Percentiles rank a stretch among this genome's conserved stretches.
These are phyloP conservation scores for Hystrix cristata DNA, from an alignment of 2,113 vertebrate species.

Conservation along the genomic window DNA sequence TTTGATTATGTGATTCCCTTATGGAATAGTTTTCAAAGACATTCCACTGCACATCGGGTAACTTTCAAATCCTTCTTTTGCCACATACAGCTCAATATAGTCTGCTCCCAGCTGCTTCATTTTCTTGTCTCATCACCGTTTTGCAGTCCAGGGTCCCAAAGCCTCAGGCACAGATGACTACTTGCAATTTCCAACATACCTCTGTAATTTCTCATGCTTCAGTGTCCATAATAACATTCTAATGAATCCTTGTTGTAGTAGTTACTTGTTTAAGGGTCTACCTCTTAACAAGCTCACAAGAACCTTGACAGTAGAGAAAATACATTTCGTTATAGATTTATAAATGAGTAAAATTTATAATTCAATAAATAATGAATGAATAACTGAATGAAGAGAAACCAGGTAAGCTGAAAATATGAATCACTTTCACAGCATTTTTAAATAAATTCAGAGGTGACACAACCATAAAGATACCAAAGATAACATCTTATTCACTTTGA, in stretches of 20 bases:
- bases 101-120: not conserved
- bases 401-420: not conserved
- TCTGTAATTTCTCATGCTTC: not conserved
- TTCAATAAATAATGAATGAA: constrained; percentile 18
- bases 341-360: not conserved
- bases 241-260: not conserved
- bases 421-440: not conserved
- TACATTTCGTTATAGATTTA: not conserved
- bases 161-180: not conserved
- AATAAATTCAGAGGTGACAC: not conserved
- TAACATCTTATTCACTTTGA: not conserved
- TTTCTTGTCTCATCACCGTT: not conserved
- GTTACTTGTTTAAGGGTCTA: not conserved
- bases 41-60: not conserved
- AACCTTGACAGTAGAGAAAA: not conserved
- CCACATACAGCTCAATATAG: not conserved
- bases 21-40: constrained; percentile 2
- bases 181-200: not conserved
- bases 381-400: not conserved
- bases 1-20: not conserved
- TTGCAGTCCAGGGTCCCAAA: not conserved
- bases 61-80: not conserved
- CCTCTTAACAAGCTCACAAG: not conserved
- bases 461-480: not conserved
- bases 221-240: not conserved